Percentiles rank a stretch among this genome's conserved stretches.
Evolutionary conservation across 2,888 invertebrate species (phyloP).

Genomic region (Ormia ochracea): DNA sequence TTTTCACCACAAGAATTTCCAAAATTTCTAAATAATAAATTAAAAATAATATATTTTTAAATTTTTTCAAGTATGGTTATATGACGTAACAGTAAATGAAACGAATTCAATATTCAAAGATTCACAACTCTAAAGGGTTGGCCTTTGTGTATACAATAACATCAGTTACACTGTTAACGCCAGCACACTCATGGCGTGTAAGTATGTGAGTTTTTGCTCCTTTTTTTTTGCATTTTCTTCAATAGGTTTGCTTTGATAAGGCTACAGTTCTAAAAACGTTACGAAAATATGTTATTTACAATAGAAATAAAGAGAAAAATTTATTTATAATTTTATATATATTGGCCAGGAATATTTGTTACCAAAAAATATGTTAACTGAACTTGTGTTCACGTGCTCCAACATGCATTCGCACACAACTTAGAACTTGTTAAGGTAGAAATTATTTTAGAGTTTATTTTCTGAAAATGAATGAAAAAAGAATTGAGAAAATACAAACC

Average conservation of each 20-base stretch:
- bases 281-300: slow-evolving; percentile 20
- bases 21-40: too few relatives aligned
- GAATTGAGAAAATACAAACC: background rate
- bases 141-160: too few relatives aligned
- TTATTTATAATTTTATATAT: background rate
- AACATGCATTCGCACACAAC: background rate
- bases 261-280: background rate
- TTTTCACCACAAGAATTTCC: too few relatives aligned
- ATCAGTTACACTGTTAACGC: background rate
- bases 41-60: too few relatives aligned
- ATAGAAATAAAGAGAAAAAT: background rate
- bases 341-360: slow-evolving; percentile 27
- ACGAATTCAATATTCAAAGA: too few relatives aligned
- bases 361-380: slow-evolving; percentile 26
- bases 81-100: too few relatives aligned
- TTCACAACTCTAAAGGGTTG: too few relatives aligned
- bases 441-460: slow-evolving; percentile 31
- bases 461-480: background rate
- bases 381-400: background rate
- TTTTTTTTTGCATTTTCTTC: background rate
- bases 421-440: slow-evolving; percentile 15
- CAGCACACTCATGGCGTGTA: background rate
- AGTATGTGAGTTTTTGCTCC: background rate
- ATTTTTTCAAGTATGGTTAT: too few relatives aligned
- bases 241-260: slow-evolving; percentile 21